These are phyloP conservation scores for Grallaria varia DNA, from an alignment of 2,113 vertebrate species.

Conservation along the genomic window DNA sequence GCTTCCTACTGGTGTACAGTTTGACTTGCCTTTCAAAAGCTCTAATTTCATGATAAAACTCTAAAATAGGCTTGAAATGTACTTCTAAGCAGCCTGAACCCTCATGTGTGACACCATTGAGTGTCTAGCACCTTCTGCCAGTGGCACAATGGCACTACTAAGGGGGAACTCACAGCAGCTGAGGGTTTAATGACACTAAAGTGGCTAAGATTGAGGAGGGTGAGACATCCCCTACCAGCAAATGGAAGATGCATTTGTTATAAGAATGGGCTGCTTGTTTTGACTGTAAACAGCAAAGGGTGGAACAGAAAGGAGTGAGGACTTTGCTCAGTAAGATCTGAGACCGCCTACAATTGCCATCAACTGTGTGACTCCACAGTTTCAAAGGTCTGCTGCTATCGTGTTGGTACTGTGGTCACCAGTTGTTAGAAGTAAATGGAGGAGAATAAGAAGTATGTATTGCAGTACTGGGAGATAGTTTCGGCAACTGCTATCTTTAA, in stretches of 20 bases:
- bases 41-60: neutral
- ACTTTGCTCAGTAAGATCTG: constrained; percentile 3
- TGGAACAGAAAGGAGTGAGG: neutral
- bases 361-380: neutral
- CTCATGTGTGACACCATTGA: neutral
- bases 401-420: neutral
- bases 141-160: neutral
- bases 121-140: neutral
- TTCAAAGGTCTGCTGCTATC: constrained; percentile 66
- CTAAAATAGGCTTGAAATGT: neutral
- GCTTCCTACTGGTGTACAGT: neutral
- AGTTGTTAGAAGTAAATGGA: neutral
- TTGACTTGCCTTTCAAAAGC: neutral
- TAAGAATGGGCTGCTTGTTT: neutral
- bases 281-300: neutral
- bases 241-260: neutral
- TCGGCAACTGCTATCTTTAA: neutral
- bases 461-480: neutral
- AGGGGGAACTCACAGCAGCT: neutral
- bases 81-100: neutral
- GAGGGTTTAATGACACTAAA: neutral
- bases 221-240: neutral
- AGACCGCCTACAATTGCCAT: neutral
- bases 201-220: neutral
- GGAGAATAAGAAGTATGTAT: neutral